A percentile compares a stretch with the other conserved stretches of the same genome.
These are phyloP conservation scores for Hippopotamus amphibius DNA, from an alignment of 2,113 vertebrate species.

Conservation along the genomic window DNA sequence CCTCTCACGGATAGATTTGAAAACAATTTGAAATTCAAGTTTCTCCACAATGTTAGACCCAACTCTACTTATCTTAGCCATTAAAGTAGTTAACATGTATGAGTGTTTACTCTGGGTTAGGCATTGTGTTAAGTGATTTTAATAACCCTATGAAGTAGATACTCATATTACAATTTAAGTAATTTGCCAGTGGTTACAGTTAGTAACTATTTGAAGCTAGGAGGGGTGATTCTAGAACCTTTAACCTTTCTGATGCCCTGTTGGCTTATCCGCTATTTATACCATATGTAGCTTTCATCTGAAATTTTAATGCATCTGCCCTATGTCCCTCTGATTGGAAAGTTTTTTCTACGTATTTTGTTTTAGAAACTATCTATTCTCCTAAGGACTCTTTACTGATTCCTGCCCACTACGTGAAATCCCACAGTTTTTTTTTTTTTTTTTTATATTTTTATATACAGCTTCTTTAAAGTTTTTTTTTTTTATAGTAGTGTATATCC, in stretches of 20 bases:
- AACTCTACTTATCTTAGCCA: too few relatives aligned
- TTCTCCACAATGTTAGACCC: neutral
- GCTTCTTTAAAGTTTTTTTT: neutral
- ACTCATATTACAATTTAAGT: neutral
- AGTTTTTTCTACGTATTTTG: neutral
- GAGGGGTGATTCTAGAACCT: neutral
- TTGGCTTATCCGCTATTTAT: neutral
- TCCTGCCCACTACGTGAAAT: neutral
- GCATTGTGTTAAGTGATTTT: neutral
- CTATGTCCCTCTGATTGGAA: neutral
- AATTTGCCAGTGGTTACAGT: neutral
- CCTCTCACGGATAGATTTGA: neutral
- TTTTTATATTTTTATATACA: neutral
- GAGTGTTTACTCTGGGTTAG: neutral
- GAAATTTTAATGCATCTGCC: neutral
- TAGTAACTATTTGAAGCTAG: neutral
- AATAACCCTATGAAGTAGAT: neutral
- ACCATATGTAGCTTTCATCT: neutral
- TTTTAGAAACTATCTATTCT: neutral
- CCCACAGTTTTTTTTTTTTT: neutral
- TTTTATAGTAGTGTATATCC: neutral
- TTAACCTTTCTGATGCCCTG: neutral
- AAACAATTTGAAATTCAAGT: neutral
- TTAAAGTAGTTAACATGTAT: neutral
- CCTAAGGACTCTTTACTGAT: neutral